These are phyloP conservation scores for Paraplagusia blochii DNA, from an alignment of 2,113 vertebrate species.

Conservation along the genomic window DNA sequence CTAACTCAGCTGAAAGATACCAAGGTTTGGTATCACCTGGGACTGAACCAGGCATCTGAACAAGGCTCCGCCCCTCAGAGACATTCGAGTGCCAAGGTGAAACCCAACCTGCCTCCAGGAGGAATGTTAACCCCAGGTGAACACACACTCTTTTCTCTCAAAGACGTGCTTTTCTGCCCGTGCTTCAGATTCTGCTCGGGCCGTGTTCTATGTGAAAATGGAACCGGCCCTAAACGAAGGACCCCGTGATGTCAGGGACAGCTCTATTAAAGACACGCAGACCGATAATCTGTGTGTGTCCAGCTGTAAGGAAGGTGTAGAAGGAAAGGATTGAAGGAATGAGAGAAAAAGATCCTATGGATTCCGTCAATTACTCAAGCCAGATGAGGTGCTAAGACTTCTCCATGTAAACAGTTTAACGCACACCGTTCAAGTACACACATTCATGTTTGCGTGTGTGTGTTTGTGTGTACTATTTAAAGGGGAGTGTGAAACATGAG, in stretches of 20 bases:
- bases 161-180: constrained; percentile 50
- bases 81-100: constrained; percentile 54
- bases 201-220: constrained; percentile 43
- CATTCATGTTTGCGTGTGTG: too few species aligned
- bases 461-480: background rate
- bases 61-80: constrained; percentile 35
- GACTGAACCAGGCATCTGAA: constrained; percentile 25
- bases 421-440: too few species aligned
- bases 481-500: background rate
- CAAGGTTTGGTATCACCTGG: constrained; percentile 32
- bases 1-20: background rate
- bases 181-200: constrained; percentile 44
- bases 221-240: constrained; percentile 43
- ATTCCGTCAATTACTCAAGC: constrained; percentile 41
- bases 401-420: too few species aligned
- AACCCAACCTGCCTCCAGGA: constrained; percentile 59
- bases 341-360: constrained; percentile 46
- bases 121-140: constrained; percentile 68
- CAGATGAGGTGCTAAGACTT: background rate
- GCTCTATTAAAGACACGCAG: constrained; percentile 52
- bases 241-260: constrained; percentile 50
- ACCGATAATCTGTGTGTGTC: constrained; percentile 53
- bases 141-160: constrained; percentile 50
- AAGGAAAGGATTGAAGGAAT: constrained; percentile 33
- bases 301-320: constrained; percentile 36